phyloP scores from a whole-genome alignment of 2,113 vertebrate genomes.

The Tenebrosternarchus preto region DNA sequence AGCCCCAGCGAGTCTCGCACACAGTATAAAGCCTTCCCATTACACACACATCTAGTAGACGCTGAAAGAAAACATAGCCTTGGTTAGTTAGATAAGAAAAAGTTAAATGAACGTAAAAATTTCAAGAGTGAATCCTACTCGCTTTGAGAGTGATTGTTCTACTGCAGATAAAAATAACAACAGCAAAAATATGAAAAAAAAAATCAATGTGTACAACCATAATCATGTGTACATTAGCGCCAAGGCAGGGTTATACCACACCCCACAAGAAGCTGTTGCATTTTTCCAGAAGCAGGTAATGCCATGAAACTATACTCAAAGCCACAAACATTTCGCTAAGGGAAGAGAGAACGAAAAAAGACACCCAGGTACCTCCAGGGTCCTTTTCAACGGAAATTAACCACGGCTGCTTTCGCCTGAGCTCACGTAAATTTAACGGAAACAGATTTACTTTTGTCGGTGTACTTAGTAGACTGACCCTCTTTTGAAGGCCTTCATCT shows the following conservation, averaged over 20 bases:
- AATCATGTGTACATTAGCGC: background rate
- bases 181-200: background rate
- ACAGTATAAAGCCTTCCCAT: constrained; percentile 79
- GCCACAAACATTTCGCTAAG: background rate
- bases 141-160: background rate
- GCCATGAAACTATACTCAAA: constrained; percentile 7
- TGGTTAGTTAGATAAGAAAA: background rate
- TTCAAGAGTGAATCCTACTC: too few relatives aligned
- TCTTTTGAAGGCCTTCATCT: constrained; percentile 27
- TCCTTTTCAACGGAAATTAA: constrained; percentile 14
- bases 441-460: background rate
- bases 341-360: constrained; percentile 5
- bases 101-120: background rate
- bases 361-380: background rate
- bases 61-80: constrained; percentile 34
- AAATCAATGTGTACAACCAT: background rate
- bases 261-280: constrained; percentile 13
- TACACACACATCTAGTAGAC: constrained; percentile 74
- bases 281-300: constrained; percentile 6
- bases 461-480: background rate
- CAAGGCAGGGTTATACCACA: background rate
- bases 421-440: background rate
- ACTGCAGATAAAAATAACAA: background rate
- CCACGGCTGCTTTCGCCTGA: constrained; percentile 22
- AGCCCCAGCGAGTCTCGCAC: constrained; percentile 75